A percentile compares a stretch with the other conserved stretches of the same genome.
phyloP scores from a whole-genome alignment of 2,888 invertebrate species.

The Fissipunctia ypsillon region DNA sequence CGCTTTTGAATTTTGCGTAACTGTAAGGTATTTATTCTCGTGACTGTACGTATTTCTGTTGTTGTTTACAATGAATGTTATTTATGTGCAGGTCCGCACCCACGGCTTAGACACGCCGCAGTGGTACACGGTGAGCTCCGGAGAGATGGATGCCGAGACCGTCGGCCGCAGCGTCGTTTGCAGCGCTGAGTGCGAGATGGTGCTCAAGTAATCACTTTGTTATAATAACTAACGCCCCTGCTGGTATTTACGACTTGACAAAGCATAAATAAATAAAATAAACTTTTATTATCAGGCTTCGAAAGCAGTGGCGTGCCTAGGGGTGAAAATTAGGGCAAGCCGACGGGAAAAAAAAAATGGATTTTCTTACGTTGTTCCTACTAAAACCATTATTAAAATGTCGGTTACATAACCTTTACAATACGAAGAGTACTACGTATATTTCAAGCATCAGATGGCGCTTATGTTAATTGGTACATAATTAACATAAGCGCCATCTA shows the following conservation, averaged over 20 bases:
- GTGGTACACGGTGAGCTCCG: slow-evolving; percentile 78
- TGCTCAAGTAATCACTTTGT: slow-evolving; percentile 76
- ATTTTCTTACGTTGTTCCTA: too few species aligned
- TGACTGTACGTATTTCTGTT: not conserved
- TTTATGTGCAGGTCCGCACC: slow-evolving; percentile 74
- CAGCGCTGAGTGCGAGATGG: slow-evolving; percentile 74
- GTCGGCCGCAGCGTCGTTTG: slow-evolving; percentile 79
- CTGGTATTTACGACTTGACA: not conserved
- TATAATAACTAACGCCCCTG: not conserved
- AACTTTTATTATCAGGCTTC: too few species aligned
- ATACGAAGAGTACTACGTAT: too few species aligned
- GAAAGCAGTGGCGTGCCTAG: too few species aligned
- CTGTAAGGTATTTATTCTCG: not conserved
- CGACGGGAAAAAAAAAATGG: too few species aligned
- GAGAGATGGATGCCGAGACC: slow-evolving; percentile 76
- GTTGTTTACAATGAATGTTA: not conserved
- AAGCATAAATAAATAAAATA: too few species aligned
- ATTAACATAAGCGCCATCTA: too few species aligned
- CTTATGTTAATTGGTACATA: too few species aligned
- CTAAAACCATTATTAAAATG: too few species aligned
- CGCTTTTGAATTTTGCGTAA: not conserved
- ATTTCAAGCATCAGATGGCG: too few species aligned
- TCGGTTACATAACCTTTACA: too few species aligned
- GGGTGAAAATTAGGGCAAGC: too few species aligned
- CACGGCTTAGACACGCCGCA: slow-evolving; percentile 61